Evolutionary conservation across 2,113 vertebrate genomes (phyloP).

Genomic region (Clinocottus analis): DNA sequence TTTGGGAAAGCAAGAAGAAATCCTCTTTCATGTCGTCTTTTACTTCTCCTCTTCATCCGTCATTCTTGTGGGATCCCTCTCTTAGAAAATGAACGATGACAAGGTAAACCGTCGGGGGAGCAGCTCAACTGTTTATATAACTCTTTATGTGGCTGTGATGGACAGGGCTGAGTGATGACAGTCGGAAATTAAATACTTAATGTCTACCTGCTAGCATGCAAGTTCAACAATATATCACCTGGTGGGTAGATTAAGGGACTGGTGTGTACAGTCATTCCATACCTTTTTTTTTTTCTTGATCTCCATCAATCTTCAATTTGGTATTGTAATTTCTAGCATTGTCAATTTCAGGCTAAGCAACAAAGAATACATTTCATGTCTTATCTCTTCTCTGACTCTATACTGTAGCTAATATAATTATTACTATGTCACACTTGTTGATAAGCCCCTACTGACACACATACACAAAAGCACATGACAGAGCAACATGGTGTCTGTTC

Average conservation of each 20-base stretch:
- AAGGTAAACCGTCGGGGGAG: slow-evolving; percentile 62
- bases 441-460: slow-evolving; percentile 75
- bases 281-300: not conserved
- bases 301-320: not conserved
- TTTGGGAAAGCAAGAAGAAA: slow-evolving; percentile 64
- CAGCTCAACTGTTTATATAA: slow-evolving; percentile 71
- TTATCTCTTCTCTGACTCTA: slow-evolving; percentile 46
- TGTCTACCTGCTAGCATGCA: slow-evolving; percentile 44
- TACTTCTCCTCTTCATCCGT: slow-evolving; percentile 68
- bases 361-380: slow-evolving; percentile 15
- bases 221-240: slow-evolving; percentile 34
- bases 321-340: not conserved
- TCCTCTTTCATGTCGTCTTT: slow-evolving; percentile 70
- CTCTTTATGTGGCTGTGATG: slow-evolving; percentile 67
- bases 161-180: slow-evolving; percentile 59
- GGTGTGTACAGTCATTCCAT: not conserved
- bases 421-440: slow-evolving; percentile 84
- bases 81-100: slow-evolving; percentile 72
- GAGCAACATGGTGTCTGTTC: slow-evolving; percentile 47
- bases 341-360: slow-evolving; percentile 12
- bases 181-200: slow-evolving; percentile 56
- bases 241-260: slow-evolving; percentile 6
- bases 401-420: slow-evolving; percentile 69
- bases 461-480: slow-evolving; percentile 3
- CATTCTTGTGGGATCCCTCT: slow-evolving; percentile 68